These are phyloP conservation scores for Acanthosepion pharaonis DNA, from an alignment of 2,888 invertebrate genomes.

Conservation along the genomic window DNA sequence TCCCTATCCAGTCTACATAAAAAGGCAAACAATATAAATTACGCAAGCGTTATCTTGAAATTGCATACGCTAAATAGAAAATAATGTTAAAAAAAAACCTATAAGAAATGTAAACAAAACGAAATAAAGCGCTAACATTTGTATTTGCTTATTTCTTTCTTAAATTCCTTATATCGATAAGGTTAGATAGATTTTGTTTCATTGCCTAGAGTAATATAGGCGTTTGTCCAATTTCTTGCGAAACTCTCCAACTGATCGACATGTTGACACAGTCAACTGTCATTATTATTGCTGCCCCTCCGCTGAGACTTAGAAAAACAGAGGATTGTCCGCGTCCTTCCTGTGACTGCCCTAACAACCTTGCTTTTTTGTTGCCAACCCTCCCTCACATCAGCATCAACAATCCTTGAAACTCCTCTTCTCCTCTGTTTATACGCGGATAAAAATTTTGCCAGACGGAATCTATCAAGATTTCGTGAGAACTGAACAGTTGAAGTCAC, in stretches of 20 bases:
- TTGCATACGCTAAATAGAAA: background rate
- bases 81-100: background rate
- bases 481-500: background rate
- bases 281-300: background rate
- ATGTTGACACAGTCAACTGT: slow-evolving; percentile 1
- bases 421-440: background rate
- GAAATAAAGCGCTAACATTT: background rate
- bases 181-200: background rate
- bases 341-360: background rate
- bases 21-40: background rate
- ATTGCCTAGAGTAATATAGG: background rate
- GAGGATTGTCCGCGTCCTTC: background rate
- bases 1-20: too few species aligned
- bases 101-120: background rate
- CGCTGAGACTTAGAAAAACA: background rate
- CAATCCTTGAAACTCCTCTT: background rate
- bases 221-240: background rate
- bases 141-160: background rate
- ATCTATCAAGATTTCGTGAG: background rate
- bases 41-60: background rate
- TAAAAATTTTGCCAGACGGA: background rate
- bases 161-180: background rate
- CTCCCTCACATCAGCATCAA: background rate
- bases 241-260: background rate
- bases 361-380: background rate